Evolutionary conservation across 1,140 invertebrate genomes (phyloP).

Genomic region (Ectropis grisescens): DNA sequence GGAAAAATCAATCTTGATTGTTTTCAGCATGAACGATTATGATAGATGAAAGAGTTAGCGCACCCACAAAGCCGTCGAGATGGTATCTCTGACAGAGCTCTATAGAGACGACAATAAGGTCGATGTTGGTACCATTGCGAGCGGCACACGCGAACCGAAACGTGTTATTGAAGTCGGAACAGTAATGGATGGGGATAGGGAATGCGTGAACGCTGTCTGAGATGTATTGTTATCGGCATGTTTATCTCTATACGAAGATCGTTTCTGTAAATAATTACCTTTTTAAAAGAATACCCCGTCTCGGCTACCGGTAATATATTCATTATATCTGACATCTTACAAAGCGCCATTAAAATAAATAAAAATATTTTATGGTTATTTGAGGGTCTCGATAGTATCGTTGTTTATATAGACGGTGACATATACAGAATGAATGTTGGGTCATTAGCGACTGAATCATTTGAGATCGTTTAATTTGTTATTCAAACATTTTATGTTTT

Average conservation of each 20-base stretch:
- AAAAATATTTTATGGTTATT: constrained; percentile 49
- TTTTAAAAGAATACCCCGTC: constrained; percentile 52
- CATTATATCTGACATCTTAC: constrained; percentile 61
- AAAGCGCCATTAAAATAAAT: constrained; percentile 56
- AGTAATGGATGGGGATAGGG: constrained; percentile 66
- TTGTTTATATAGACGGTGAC: constrained; percentile 16
- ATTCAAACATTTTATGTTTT: constrained; percentile 13
- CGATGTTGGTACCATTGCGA: constrained; percentile 9
- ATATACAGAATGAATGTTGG: constrained; percentile 11
- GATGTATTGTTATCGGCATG: constrained; percentile 65
- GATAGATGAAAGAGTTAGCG: constrained; percentile 71
- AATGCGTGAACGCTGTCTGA: constrained; percentile 65
- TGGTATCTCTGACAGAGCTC: constrained; percentile 23
- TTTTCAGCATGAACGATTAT: constrained; percentile 70
- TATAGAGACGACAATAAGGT: constrained; percentile 23
- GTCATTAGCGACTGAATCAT: constrained; percentile 26
- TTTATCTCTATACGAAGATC: constrained; percentile 60
- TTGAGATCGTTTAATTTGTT: constrained; percentile 26
- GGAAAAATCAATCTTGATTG: constrained; percentile 65
- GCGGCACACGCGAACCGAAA: constrained; percentile 42
- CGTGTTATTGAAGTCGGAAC: constrained; percentile 67
- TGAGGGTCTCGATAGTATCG: constrained; percentile 21
- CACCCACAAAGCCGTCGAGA: constrained; percentile 40
- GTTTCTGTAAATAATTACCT: constrained; percentile 64
- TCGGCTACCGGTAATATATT: constrained; percentile 62